Evolutionary conservation across 2,113 vertebrate species (phyloP), one percentile per base, ranked within the genome.

Genomic region (Periophthalmus modestus): DNA sequence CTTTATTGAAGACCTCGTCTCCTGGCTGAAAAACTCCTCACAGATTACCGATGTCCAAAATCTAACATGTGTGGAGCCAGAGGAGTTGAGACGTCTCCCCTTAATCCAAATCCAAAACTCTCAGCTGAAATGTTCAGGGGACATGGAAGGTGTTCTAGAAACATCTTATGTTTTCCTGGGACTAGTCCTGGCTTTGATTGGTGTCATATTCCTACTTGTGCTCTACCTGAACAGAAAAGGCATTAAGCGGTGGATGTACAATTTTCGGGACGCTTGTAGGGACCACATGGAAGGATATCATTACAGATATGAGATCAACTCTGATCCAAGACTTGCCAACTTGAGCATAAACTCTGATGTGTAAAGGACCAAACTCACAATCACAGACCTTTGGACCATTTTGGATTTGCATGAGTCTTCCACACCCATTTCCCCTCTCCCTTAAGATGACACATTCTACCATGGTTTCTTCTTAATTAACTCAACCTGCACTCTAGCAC

Each of bases 211-310:
- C 88, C 94, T 99, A 76, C 91, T 99, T 66, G 98, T 99, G 85
- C 95, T 99, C 83, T 99, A 98, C 91, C 92, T 99, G 86, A 99
- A 99, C 93, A 94, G 97, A 72, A 98, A 97, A 84, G 98, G 98
- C 69, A 99, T 99, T 90, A 99, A 98, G 91, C 95, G 95, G 82
- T 99, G 98, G 98, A 95, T 99, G 66, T 95, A 98, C 85, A 99
- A 98, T 90, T 96, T 99, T 89, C 92, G 98, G 87, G 98, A 99
- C 61, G 97, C 97, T 63, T 99, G 97, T 89, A 94, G 97, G 90
- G 98, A 99, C 93, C 98, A 98, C 89, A 98, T 99, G 97, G 98
- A 99, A 85, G 97, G 97, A 5, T 99, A 99, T 89, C 97, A 99
- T 89, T 99, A 99, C 93, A 94, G 97, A 89, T 99, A 99, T 0